Evolutionary conservation across 2,797 vertebrate genomes (phyloP).

Genomic region (Stomatorhinus walkeri): DNA sequence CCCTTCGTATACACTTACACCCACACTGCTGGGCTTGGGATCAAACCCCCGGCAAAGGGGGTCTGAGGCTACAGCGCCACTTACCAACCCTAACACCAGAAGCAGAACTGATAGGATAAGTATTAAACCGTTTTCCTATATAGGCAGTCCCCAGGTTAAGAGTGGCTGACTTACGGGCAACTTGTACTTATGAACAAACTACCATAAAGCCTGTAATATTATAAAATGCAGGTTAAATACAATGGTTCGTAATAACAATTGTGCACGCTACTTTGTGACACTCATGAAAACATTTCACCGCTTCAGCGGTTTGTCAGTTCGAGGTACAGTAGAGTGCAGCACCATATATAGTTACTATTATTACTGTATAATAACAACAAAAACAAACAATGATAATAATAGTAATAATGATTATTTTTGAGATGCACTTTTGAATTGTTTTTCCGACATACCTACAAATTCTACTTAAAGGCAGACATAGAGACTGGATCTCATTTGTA

Average conservation of each 20-base stretch:
- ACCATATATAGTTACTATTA: background rate
- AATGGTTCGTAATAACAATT: background rate
- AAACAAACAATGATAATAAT: background rate
- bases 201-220: background rate
- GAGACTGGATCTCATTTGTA: background rate
- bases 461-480: background rate
- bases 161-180: background rate
- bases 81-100: background rate
- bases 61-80: background rate
- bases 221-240: background rate
- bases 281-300: background rate
- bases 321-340: background rate
- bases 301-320: background rate
- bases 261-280: background rate
- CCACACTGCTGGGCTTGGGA: background rate
- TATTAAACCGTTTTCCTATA: background rate
- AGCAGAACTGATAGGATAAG: background rate
- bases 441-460: background rate
- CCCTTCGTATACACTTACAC: background rate
- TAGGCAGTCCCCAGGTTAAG: background rate
- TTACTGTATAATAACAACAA: background rate
- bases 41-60: background rate
- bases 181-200: background rate
- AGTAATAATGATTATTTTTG: background rate
- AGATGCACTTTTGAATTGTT: background rate